Evolutionary conservation across 2,888 invertebrate species (phyloP).

Genomic region (Noctua pronuba): DNA sequence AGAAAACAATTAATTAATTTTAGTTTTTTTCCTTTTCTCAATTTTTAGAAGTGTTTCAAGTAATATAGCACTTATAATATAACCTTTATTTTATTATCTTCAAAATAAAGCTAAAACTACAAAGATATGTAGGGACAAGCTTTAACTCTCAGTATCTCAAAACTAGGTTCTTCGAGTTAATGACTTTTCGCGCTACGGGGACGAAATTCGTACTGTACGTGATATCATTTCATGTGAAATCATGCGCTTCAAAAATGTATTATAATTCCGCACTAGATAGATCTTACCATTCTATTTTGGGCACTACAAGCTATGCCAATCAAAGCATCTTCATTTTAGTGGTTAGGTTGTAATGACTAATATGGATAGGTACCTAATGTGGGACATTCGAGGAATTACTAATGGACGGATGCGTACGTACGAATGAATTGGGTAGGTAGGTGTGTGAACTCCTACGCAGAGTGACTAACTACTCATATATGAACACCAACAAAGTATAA

Average conservation of each 20-base stretch:
- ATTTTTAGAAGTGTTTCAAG: too few relatives aligned
- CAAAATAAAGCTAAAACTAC: too few relatives aligned
- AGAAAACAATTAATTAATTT: too few relatives aligned
- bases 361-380: neutral
- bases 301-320: neutral
- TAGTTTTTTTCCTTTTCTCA: too few relatives aligned
- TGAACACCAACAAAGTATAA: neutral
- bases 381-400: neutral
- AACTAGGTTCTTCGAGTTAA: too few relatives aligned
- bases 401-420: neutral
- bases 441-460: neutral
- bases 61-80: too few relatives aligned
- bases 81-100: too few relatives aligned
- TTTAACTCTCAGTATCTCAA: too few relatives aligned
- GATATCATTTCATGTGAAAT: neutral
- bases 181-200: too few relatives aligned
- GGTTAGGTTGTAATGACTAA: neutral
- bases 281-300: neutral
- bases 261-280: neutral
- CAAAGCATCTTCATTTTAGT: neutral
- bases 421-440: neutral
- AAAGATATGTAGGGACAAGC: too few relatives aligned
- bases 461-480: neutral
- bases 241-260: neutral
- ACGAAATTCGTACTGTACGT: neutral